Percentiles rank a stretch among this genome's conserved stretches.
Evolutionary conservation across 2,113 vertebrate species (phyloP).

Genomic region (Tricholaema leucomelas): DNA sequence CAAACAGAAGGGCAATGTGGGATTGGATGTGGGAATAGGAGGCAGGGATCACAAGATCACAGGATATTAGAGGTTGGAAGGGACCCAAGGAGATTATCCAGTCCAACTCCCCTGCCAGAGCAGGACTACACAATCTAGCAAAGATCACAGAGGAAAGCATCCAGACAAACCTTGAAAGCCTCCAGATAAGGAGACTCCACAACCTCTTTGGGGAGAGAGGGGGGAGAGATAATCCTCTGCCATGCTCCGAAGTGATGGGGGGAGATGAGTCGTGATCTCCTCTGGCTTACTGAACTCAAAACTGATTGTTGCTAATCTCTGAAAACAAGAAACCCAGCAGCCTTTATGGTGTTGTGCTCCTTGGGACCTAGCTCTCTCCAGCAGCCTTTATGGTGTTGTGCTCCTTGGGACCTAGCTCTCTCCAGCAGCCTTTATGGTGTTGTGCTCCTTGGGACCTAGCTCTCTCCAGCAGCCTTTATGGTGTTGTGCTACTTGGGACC

Average conservation of each 20-base stretch:
- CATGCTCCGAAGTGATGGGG: background rate
- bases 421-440: background rate
- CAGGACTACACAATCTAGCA: too few species aligned
- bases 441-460: background rate
- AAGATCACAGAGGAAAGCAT: too few species aligned
- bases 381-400: accelerated
- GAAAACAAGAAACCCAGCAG: background rate
- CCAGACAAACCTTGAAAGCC: too few species aligned
- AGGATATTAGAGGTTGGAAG: too few species aligned
- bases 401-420: background rate
- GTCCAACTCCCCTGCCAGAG: too few species aligned
- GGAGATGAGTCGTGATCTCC: accelerated
- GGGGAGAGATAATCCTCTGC: background rate
- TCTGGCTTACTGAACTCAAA: background rate
- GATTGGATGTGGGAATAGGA: background rate
- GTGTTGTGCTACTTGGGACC: background rate
- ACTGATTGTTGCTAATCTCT: background rate
- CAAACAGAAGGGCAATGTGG: background rate
- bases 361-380: background rate
- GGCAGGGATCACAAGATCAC: too few species aligned
- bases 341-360: background rate
- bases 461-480: background rate
- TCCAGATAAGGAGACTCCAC: too few species aligned
- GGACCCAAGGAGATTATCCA: too few species aligned
- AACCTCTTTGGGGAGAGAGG: too few species aligned